These are phyloP conservation scores for Acronicta leporina DNA, from an alignment of 2,888 invertebrate species.

Conservation along the genomic window DNA sequence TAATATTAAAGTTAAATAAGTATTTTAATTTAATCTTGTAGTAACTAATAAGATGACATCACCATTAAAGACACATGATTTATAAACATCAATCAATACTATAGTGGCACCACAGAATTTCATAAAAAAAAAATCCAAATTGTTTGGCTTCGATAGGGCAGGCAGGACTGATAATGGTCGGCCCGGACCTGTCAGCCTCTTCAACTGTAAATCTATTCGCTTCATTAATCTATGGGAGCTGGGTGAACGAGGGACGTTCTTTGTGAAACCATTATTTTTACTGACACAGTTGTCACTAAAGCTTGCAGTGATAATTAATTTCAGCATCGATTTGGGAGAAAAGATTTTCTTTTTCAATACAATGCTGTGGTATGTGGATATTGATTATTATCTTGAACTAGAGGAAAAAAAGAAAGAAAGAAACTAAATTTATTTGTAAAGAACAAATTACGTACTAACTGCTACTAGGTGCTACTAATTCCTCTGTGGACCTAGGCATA, in stretches of 20 bases:
- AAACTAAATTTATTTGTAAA: no score
- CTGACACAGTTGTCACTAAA: constrained; percentile 34
- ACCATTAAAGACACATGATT: no score
- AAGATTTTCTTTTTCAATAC: background rate
- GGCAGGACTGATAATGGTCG: constrained; percentile 29
- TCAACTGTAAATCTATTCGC: constrained; percentile 49
- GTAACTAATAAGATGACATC: no score
- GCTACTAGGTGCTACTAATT: no score
- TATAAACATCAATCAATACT: no score
- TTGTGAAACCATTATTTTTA: constrained; percentile 42
- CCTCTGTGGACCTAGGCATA: no score
- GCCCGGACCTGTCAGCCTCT: constrained; percentile 28
- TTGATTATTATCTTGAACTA: no score
- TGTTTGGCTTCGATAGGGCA: constrained; percentile 20
- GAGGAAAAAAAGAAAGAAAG: no score
- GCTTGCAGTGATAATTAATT: constrained; percentile 19
- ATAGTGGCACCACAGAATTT: constrained; percentile 9
- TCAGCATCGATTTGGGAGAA: constrained; percentile 20
- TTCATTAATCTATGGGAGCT: constrained; percentile 29
- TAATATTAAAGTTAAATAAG: no score
- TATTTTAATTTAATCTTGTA: no score
- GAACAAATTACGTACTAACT: no score
- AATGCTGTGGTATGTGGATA: background rate
- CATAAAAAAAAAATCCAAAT: constrained; percentile 34
- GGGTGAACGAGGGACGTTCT: constrained; percentile 7